phyloP scores from a whole-genome alignment of 2,113 vertebrate genomes.

The Onychostoma macrolepis region DNA sequence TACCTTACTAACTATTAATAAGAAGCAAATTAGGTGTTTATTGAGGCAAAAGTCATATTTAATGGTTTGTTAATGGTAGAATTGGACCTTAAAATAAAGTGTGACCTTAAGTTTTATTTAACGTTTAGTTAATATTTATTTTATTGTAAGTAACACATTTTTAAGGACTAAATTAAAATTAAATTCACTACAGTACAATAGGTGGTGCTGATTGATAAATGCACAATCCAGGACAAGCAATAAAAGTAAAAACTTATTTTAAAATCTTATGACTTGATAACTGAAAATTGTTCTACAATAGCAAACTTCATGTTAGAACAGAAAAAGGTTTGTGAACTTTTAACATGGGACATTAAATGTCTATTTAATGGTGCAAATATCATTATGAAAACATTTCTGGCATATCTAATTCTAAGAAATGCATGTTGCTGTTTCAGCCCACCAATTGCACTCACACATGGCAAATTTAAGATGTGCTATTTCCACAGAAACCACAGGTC shows the following conservation, averaged over 20 bases:
- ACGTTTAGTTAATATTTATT: too few species aligned
- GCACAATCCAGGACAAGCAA: neutral
- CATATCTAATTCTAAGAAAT: conserved; percentile 11
- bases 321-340: too few species aligned
- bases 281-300: neutral
- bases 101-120: too few species aligned
- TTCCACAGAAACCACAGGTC: conserved; percentile 68
- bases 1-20: too few species aligned
- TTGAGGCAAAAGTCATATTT: too few species aligned
- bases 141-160: too few species aligned
- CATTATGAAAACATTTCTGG: neutral
- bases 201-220: neutral
- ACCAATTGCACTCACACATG: conserved; percentile 22
- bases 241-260: neutral
- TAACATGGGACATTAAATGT: neutral
- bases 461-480: conserved; percentile 60
- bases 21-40: too few species aligned
- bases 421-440: neutral
- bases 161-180: too few species aligned
- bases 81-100: too few species aligned
- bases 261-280: neutral
- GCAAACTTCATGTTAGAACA: neutral
- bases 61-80: too few species aligned
- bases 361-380: neutral
- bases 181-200: neutral